These are phyloP conservation scores for Promerops cafer DNA, from an alignment of 2,113 vertebrate genomes.

Conservation along the genomic window DNA sequence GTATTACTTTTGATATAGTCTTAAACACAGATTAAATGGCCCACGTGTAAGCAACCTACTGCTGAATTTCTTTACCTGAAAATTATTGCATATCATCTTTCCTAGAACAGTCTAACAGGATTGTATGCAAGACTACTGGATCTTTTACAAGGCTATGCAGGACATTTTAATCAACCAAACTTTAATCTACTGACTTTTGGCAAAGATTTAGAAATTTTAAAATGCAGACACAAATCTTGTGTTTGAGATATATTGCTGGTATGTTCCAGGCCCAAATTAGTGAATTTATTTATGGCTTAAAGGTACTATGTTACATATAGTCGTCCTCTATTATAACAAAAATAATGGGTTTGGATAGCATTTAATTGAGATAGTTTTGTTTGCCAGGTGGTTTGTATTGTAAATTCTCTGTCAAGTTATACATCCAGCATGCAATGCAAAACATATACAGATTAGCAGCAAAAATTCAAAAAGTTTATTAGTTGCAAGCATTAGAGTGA, in stretches of 20 bases:
- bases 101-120: background rate
- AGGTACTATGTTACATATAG: background rate
- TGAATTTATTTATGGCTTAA: background rate
- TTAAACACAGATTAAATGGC: background rate
- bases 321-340: background rate
- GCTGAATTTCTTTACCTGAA: background rate
- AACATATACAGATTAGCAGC: slow-evolving; percentile 47
- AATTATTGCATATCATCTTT: background rate
- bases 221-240: background rate
- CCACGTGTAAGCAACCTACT: background rate
- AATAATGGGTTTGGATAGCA: background rate
- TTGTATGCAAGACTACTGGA: background rate
- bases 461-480: slow-evolving; percentile 45
- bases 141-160: background rate
- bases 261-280: background rate
- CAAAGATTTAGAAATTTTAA: background rate
- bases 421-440: slow-evolving; percentile 47
- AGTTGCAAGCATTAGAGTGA: slow-evolving; percentile 57
- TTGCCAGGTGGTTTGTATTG: slow-evolving; percentile 55
- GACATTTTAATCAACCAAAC: background rate
- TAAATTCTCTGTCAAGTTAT: slow-evolving; percentile 56
- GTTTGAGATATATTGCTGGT: background rate
- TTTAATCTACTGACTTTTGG: background rate
- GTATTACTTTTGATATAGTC: background rate
- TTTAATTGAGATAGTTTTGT: slow-evolving; percentile 17